phyloP scores from a whole-genome alignment of 1,140 invertebrate genomes.

The Druon quercuslanigerum region DNA sequence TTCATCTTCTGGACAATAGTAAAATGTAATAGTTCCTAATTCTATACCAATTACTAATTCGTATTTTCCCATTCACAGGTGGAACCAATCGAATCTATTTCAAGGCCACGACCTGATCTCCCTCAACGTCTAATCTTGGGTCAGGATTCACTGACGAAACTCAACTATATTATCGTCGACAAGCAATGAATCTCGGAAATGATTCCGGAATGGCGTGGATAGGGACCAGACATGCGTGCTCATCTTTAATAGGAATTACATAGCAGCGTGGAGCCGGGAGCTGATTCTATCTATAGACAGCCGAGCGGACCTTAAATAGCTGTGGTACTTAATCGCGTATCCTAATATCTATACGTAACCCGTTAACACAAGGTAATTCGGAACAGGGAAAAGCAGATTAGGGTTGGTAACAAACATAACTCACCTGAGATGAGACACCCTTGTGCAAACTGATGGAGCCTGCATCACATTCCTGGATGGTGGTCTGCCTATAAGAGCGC shows the following conservation, averaged over 20 bases:
- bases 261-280: conserved; percentile 58
- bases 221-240: conserved; percentile 37
- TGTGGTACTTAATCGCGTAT: conserved; percentile 48
- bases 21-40: background rate
- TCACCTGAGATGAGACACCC: conserved; percentile 50
- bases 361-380: conserved; percentile 30
- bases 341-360: conserved; percentile 49
- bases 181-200: conserved; percentile 40
- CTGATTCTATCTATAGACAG: conserved; percentile 74
- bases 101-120: background rate
- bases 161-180: conserved; percentile 44
- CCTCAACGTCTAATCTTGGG: background rate
- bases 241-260: conserved; percentile 42
- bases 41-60: background rate
- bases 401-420: conserved; percentile 5
- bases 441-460: conserved; percentile 54
- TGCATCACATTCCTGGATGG: conserved; percentile 60
- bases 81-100: background rate
- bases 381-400: conserved; percentile 1
- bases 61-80: background rate
- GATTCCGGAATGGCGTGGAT: background rate
- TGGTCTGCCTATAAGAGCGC: conserved; percentile 77
- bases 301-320: conserved; percentile 74
- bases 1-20: background rate
- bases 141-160: conserved; percentile 35